phyloP scores from a whole-genome alignment of 2,888 invertebrate species.

The Cephus sareptanus region DNA sequence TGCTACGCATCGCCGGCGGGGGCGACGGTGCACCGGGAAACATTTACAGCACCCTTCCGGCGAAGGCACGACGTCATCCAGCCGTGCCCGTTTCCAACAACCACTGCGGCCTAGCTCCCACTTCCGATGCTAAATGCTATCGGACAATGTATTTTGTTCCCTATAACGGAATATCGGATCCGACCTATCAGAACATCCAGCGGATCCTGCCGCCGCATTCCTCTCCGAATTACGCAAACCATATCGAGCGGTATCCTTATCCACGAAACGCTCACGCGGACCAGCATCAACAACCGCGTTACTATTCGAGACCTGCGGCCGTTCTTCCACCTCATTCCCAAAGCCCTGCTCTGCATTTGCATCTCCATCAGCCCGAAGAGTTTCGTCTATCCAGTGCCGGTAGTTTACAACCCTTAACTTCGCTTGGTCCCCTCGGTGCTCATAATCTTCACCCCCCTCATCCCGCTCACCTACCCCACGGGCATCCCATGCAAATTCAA shows the following conservation, averaged over 20 bases:
- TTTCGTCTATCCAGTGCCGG: slow-evolving; percentile 15
- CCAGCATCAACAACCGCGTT: slow-evolving; percentile 36
- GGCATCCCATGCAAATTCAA: slow-evolving; percentile 44
- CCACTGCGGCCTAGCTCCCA: slow-evolving; percentile 40
- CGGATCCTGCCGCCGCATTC: slow-evolving; percentile 55
- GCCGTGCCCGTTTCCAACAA: slow-evolving; percentile 41
- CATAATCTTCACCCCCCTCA: slow-evolving; percentile 7
- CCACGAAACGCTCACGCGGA: slow-evolving; percentile 39
- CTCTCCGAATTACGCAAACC: slow-evolving; percentile 55
- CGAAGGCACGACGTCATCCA: slow-evolving; percentile 25
- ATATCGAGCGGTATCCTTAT: slow-evolving; percentile 61
- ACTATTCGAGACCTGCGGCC: slow-evolving; percentile 48
- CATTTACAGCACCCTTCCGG: slow-evolving; percentile 46
- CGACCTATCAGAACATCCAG: slow-evolving; percentile 62
- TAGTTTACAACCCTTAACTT: slow-evolving; percentile 19
- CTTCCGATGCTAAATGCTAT: slow-evolving; percentile 54
- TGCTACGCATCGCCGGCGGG: slow-evolving; percentile 50
- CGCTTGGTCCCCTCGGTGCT: slow-evolving; percentile 10
- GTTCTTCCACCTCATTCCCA: slow-evolving; percentile 28
- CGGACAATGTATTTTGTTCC: slow-evolving; percentile 64
- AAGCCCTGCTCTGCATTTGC: slow-evolving; percentile 55
- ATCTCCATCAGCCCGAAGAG: slow-evolving; percentile 48
- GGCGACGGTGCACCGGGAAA: slow-evolving; percentile 33
- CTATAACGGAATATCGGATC: slow-evolving; percentile 58
- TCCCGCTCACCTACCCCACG: slow-evolving; percentile 30